Percentiles rank a stretch among this genome's conserved stretches.
Conservation (phyloP, 2,797 vertebrate species). For the Morus bassanus region DNA sequence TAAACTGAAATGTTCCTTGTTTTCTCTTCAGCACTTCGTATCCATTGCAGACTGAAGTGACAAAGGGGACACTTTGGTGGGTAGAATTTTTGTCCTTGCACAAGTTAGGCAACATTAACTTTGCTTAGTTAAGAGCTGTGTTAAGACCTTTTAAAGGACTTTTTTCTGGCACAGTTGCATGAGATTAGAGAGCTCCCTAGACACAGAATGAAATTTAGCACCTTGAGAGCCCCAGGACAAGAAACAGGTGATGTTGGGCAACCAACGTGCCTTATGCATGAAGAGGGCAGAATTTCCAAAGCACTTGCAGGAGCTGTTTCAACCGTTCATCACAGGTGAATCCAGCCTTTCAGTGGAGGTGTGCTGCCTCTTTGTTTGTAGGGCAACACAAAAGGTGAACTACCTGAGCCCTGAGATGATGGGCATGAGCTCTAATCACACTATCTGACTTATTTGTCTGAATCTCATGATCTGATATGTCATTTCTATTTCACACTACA, state of each 20-base stretch:
- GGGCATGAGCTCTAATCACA: background rate
- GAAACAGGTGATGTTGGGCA: background rate
- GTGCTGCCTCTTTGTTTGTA: background rate
- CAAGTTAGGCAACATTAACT: background rate
- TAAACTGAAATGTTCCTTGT: background rate
- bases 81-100: background rate
- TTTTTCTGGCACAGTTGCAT: background rate
- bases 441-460: background rate
- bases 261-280: rapidly evolving
- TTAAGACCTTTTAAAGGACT: background rate
- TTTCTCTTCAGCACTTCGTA: background rate
- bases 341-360: background rate
- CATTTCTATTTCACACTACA: background rate
- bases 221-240: background rate
- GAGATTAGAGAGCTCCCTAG: background rate
- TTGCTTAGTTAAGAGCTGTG: background rate
- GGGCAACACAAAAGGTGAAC: background rate
- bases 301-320: background rate
- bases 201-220: background rate
- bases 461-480: background rate
- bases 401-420: background rate
- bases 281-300: background rate
- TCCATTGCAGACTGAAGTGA: background rate
- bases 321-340: background rate
- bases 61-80: background rate